These are phyloP conservation scores for Microcaecilia unicolor DNA, from an alignment of 2,797 vertebrate genomes.

Conservation along the genomic window DNA sequence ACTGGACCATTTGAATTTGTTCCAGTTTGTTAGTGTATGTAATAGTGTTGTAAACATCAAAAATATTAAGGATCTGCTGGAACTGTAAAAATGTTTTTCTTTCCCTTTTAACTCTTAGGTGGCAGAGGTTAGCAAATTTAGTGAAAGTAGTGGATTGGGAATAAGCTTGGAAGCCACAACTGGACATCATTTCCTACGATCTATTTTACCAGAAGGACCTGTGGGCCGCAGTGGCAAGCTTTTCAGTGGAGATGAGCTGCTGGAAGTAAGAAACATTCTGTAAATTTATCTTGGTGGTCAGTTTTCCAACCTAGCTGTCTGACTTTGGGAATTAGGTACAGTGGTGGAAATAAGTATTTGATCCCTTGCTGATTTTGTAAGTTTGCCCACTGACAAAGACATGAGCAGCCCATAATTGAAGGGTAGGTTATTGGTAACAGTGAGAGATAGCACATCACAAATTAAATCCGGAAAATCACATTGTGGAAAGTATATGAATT, in stretches of 20 bases:
- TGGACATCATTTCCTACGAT: constrained; percentile 90
- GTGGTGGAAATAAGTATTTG: no score
- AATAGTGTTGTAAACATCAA: neutral
- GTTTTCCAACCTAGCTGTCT: no score
- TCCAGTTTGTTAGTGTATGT: neutral
- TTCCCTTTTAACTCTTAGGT: constrained; percentile 61
- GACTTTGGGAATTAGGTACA: no score
- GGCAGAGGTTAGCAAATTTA: constrained; percentile 86
- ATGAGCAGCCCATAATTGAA: no score
- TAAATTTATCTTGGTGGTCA: no score
- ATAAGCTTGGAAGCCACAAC: constrained; percentile 86
- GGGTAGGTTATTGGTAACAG: no score
- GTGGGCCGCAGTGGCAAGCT: constrained; percentile 81
- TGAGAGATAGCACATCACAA: no score
- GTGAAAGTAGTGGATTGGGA: constrained; percentile 85
- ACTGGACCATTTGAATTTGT: no score
- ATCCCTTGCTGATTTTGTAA: no score
- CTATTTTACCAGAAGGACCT: constrained; percentile 88
- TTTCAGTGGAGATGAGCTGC: constrained; percentile 87
- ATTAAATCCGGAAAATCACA: no score
- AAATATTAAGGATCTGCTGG: neutral
- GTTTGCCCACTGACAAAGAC: no score
- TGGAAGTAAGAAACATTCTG: constrained; percentile 65
- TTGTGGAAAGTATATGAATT: no score
- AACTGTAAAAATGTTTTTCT: neutral